Evolutionary conservation across 2,888 invertebrate species (phyloP).

Genomic region (Pogonocherus hispidulus): DNA sequence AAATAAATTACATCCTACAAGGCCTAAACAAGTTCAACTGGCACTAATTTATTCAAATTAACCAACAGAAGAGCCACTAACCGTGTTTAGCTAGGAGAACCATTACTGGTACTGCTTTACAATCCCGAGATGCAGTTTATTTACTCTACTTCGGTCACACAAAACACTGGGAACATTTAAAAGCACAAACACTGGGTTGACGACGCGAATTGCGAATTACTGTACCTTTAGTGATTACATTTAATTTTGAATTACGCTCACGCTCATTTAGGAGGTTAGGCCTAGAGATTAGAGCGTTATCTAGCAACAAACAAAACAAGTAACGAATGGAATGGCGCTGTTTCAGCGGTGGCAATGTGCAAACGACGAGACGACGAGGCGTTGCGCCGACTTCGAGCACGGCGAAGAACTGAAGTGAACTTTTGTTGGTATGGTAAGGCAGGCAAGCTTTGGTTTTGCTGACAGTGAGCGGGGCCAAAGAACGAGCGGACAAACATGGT

Average conservation of each 20-base stretch:
- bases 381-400: constrained; percentile 26
- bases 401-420: constrained; percentile 46
- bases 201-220: too few species aligned
- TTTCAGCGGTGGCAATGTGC: too few species aligned
- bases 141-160: too few species aligned
- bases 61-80: constrained; percentile 34
- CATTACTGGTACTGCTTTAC: constrained; percentile 37
- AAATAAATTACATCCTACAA: constrained; percentile 15
- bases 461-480: constrained; percentile 19
- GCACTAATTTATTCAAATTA: constrained; percentile 28
- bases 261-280: not conserved
- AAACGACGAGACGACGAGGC: too few species aligned
- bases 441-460: constrained; percentile 16
- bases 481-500: constrained; percentile 30
- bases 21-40: constrained; percentile 12
- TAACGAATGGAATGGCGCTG: constrained; percentile 24
- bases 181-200: constrained; percentile 2
- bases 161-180: constrained; percentile 18
- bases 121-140: constrained; percentile 16
- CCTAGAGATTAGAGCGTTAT: not conserved
- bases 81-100: constrained; percentile 52
- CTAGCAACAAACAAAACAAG: not conserved
- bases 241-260: too few species aligned
- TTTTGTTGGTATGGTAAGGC: not conserved
- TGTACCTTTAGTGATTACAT: too few species aligned